These are phyloP conservation scores for Drosophila tani DNA, from an alignment of 1,140 invertebrate species.

Conservation along the genomic window DNA sequence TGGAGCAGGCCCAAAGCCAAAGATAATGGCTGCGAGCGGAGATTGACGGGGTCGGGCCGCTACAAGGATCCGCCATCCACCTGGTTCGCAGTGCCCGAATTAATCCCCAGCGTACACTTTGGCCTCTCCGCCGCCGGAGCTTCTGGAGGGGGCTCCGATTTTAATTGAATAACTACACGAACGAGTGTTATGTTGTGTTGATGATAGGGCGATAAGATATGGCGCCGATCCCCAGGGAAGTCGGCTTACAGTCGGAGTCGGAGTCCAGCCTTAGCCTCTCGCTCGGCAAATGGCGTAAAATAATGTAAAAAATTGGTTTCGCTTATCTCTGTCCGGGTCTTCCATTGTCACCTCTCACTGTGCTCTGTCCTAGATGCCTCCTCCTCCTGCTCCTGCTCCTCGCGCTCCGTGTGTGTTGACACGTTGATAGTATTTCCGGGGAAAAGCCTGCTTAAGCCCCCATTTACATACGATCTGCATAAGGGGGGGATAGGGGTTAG, in stretches of 20 bases:
- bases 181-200: constrained; percentile 56
- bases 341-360: constrained; percentile 16
- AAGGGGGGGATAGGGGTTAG: constrained; percentile 33
- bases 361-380: neutral
- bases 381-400: neutral
- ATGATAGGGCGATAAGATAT: constrained; percentile 60
- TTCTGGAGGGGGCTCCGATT: constrained; percentile 30
- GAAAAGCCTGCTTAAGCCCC: constrained; percentile 63
- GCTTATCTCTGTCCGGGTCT: constrained; percentile 4
- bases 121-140: constrained; percentile 16
- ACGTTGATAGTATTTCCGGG: constrained; percentile 21
- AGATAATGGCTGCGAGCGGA: constrained; percentile 30
- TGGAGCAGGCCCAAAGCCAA: constrained; percentile 28
- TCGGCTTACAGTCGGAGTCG: neutral
- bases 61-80: constrained; percentile 9
- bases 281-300: constrained; percentile 11
- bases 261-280: neutral
- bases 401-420: neutral
- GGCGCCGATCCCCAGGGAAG: constrained; percentile 13
- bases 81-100: constrained; percentile 39
- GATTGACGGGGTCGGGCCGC: constrained; percentile 11
- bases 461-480: constrained; percentile 63
- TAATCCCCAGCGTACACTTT: constrained; percentile 76
- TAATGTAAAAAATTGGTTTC: constrained; percentile 22
- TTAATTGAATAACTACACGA: constrained; percentile 76